Conservation (phyloP, 2,888 invertebrate genomes). For the Deroplatys truncata region DNA sequence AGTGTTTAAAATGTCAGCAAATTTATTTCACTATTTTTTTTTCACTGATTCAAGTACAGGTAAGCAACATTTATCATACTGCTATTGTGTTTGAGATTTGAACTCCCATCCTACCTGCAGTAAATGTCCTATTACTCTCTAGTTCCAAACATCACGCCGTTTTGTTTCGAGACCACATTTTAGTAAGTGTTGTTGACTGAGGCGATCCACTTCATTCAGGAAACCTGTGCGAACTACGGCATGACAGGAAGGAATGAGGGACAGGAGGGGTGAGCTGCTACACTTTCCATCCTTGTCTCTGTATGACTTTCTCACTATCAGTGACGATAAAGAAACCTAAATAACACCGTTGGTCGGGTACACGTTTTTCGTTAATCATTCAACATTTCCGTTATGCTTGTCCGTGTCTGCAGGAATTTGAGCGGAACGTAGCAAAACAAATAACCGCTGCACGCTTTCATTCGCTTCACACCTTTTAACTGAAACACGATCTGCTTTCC, state of each 20-base stretch:
- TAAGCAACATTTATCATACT: too few relatives aligned
- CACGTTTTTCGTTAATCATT: not conserved
- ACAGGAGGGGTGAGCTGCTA: not conserved
- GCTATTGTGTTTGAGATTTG: not conserved
- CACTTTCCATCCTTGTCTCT: not conserved
- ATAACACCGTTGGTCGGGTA: not conserved
- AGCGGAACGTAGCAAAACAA: not conserved
- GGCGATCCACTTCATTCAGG: not conserved
- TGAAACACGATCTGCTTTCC: not conserved
- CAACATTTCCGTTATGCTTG: not conserved
- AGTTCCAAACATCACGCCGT: not conserved
- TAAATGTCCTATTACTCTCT: not conserved
- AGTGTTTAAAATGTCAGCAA: too few relatives aligned
- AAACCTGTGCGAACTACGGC: not conserved
- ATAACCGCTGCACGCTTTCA: not conserved
- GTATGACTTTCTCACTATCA: not conserved
- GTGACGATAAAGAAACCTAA: not conserved
- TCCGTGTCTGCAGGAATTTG: not conserved
- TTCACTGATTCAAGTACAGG: too few relatives aligned
- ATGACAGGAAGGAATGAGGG: not conserved
- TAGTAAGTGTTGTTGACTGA: not conserved
- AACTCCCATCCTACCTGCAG: not conserved
- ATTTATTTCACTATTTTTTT: too few relatives aligned
- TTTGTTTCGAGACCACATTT: not conserved
- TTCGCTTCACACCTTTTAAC: not conserved